These are phyloP conservation scores for Chaetorhynchus papuensis DNA, from an alignment of 2,113 vertebrate genomes.

Conservation along the genomic window DNA sequence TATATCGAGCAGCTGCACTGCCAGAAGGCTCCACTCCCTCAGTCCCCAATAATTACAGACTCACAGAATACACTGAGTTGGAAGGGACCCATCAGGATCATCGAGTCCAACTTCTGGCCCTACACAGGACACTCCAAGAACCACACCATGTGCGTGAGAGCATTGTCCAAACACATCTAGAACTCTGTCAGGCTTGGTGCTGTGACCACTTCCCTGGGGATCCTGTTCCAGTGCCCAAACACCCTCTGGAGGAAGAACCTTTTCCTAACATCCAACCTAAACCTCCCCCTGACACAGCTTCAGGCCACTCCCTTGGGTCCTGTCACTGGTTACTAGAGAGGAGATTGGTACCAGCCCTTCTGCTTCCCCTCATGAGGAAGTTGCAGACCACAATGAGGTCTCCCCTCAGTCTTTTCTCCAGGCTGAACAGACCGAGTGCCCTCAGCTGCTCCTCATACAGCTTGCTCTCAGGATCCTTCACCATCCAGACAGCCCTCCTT, in stretches of 20 bases:
- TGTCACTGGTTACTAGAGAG: background rate
- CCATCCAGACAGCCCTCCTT: no score
- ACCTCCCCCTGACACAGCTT: background rate
- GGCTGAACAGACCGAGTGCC: background rate
- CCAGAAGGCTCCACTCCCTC: background rate
- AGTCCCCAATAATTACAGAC: background rate
- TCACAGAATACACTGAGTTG: background rate
- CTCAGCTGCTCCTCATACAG: fast-evolving
- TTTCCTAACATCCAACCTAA: background rate
- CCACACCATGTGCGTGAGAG: background rate
- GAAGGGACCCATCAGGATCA: background rate
- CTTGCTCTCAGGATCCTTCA: background rate
- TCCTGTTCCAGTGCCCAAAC: background rate
- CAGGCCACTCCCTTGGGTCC: background rate
- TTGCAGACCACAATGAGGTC: background rate
- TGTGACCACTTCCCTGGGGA: background rate
- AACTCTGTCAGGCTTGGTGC: background rate
- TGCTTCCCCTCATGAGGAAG: background rate
- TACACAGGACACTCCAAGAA: background rate
- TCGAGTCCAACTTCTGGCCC: background rate
- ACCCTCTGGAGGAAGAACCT: background rate
- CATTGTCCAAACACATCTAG: background rate
- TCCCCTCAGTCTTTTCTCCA: background rate
- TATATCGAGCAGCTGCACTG: background rate
- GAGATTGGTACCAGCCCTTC: background rate